These are phyloP conservation scores for Leptodactylus fuscus DNA, from an alignment of 2,113 vertebrate species.

Conservation along the genomic window DNA sequence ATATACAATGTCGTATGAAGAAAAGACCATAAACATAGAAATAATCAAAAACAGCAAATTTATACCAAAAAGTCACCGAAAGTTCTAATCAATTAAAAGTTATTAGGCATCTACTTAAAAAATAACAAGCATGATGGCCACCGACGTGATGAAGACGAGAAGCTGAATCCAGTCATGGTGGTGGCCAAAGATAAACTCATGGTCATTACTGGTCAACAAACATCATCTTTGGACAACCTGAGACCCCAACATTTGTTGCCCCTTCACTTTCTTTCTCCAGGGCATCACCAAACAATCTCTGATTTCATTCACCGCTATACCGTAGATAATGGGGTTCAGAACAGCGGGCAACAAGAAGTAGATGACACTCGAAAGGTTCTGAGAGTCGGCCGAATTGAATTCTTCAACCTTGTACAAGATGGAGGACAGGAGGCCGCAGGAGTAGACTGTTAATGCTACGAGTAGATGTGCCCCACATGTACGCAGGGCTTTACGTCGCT, in stretches of 20 bases:
- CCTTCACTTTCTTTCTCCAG: background rate
- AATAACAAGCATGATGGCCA: background rate
- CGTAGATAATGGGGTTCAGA: conserved; percentile 45
- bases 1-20: too few relatives aligned
- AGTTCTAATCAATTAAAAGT: background rate
- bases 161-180: too few relatives aligned
- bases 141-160: background rate
- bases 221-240: background rate
- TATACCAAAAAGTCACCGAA: background rate
- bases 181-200: too few relatives aligned
- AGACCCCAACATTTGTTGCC: background rate
- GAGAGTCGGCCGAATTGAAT: conserved; percentile 14
- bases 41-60: too few relatives aligned
- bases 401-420: conserved; percentile 62
- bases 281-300: conserved; percentile 4
- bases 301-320: conserved; percentile 43
- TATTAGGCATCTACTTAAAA: background rate
- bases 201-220: too few relatives aligned
- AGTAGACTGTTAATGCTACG: conserved; percentile 76
- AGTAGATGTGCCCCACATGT: conserved; percentile 81
- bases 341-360: conserved; percentile 43
- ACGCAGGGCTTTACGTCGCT: conserved; percentile 76
- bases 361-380: conserved; percentile 32
- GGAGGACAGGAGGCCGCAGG: conserved; percentile 74
- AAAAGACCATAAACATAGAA: too few relatives aligned